phyloP scores from a whole-genome alignment of 2,797 vertebrate genomes.

The Natrix natrix region DNA sequence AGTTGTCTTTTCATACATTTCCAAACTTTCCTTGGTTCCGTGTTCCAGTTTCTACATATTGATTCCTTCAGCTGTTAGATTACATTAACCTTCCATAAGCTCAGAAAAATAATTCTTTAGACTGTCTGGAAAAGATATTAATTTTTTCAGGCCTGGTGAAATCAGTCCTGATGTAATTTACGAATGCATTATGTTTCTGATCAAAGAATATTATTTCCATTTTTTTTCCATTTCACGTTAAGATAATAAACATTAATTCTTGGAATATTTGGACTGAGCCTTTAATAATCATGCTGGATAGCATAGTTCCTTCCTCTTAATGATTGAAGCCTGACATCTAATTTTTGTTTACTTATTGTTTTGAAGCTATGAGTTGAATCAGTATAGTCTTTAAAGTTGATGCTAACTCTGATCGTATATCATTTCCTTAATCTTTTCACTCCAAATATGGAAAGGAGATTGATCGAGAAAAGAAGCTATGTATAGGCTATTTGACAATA shows the following conservation, averaged over 20 bases:
- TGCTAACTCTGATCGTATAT: constrained; percentile 55
- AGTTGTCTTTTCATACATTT: not conserved
- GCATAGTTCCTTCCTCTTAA: constrained; percentile 41
- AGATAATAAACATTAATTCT: constrained; percentile 25
- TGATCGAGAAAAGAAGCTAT: constrained; percentile 69
- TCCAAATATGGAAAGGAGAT: constrained; percentile 43
- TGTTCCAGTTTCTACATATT: not conserved
- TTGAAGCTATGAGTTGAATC: constrained; percentile 58
- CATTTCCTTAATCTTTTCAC: constrained; percentile 65
- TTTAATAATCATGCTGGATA: constrained; percentile 24
- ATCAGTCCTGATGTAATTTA: not conserved
- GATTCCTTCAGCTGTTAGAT: not conserved
- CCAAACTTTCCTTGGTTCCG: not conserved
- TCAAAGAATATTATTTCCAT: not conserved
- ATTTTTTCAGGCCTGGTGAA: not conserved
- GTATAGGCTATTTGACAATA: constrained; percentile 72
- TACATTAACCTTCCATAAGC: not conserved
- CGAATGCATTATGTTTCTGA: not conserved
- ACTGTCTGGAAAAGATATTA: not conserved
- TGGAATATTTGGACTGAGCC: constrained; percentile 34
- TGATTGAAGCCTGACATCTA: constrained; percentile 68
- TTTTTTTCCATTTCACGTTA: not conserved
- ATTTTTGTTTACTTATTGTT: constrained; percentile 32
- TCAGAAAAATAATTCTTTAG: not conserved
- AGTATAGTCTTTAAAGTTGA: constrained; percentile 54